Evolutionary conservation across 2,888 invertebrate species (phyloP).

Genomic region (Pollenia amentaria): DNA sequence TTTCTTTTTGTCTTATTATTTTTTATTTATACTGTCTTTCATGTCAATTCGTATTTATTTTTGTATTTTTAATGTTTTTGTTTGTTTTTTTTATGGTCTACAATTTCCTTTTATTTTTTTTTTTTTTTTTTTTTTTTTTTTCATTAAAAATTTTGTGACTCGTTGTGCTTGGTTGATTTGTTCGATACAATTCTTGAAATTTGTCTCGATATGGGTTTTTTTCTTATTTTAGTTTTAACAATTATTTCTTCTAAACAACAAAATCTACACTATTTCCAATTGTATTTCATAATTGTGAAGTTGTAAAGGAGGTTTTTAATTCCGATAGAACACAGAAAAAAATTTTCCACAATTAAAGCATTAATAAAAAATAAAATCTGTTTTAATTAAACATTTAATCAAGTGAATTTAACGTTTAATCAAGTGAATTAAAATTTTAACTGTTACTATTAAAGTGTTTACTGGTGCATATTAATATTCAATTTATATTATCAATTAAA

Average conservation of each 20-base stretch:
- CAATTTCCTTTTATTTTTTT: slow-evolving; percentile 60
- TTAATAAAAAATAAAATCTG: no score
- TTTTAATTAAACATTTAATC: no score
- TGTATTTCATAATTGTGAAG: no score
- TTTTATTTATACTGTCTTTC: slow-evolving; percentile 13
- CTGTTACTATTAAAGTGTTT: no score
- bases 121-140: slow-evolving; percentile 29
- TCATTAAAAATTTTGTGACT: slow-evolving; percentile 51
- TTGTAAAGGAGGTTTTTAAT: no score
- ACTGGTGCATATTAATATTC: no score
- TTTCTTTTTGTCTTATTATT: neutral
- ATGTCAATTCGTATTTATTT: slow-evolving; percentile 22
- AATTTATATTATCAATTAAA: no score
- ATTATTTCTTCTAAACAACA: slow-evolving; percentile 35
- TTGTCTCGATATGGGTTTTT: slow-evolving; percentile 36
- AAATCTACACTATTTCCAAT: neutral
- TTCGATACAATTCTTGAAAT: slow-evolving; percentile 43
- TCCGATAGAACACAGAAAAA: no score
- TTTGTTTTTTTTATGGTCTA: slow-evolving; percentile 41
- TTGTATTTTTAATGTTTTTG: slow-evolving; percentile 6
- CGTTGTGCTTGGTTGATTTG: slow-evolving; percentile 59
- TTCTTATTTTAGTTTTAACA: slow-evolving; percentile 1
- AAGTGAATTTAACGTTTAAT: no score
- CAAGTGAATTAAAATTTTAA: no score
- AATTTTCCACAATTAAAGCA: no score